Percentiles rank a stretch among this genome's conserved stretches.
Evolutionary conservation across 2,113 vertebrate species (phyloP).

Genomic region (Ondatra zibethicus): DNA sequence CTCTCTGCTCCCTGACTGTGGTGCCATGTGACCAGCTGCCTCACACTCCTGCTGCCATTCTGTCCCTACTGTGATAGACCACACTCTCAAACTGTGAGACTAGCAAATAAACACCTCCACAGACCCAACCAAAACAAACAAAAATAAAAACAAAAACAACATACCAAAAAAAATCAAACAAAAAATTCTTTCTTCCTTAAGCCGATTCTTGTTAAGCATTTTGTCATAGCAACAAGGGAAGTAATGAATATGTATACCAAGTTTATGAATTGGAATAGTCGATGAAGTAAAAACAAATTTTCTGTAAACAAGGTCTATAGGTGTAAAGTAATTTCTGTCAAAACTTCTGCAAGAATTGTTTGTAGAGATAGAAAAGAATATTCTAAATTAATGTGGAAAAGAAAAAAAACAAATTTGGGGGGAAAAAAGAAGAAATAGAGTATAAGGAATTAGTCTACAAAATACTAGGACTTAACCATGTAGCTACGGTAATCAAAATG

Average conservation of each 20-base stretch:
- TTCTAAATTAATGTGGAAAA: background rate
- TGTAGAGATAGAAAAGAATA: background rate
- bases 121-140: background rate
- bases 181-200: background rate
- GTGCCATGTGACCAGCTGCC: background rate
- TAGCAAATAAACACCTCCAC: background rate
- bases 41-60: background rate
- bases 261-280: background rate
- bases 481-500: background rate
- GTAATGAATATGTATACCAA: background rate
- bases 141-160: background rate
- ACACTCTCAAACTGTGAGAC: background rate
- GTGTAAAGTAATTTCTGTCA: background rate
- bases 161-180: background rate
- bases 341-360: background rate
- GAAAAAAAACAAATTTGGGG: background rate
- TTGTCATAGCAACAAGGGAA: background rate
- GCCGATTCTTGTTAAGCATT: background rate
- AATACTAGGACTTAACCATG: background rate
- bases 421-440: background rate
- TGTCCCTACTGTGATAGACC: background rate
- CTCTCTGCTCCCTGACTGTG: background rate
- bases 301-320: background rate
- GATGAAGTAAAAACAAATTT: background rate
- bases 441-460: background rate